Percentiles rank a stretch among this genome's conserved stretches.
Conservation (phyloP, 2,113 vertebrate species). For the Dicrurus megarhynchus region DNA sequence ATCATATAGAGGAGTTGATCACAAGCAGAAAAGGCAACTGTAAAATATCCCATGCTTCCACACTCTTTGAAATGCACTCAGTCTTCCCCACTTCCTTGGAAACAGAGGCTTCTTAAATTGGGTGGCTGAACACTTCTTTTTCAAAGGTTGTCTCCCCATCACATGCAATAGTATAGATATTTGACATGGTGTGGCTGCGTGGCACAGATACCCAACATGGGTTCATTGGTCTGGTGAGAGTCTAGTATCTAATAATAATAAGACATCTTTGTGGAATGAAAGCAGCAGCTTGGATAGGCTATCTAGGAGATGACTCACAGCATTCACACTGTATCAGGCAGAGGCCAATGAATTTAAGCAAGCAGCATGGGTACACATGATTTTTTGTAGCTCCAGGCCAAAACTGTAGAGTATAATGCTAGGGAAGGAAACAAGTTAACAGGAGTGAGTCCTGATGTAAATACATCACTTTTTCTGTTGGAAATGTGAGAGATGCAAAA, state of each 20-base stretch:
- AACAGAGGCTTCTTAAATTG: background rate
- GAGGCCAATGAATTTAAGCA: background rate
- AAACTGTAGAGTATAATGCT: background rate
- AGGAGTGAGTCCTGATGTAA: background rate
- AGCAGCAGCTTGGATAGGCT: background rate
- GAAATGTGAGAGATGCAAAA: background rate
- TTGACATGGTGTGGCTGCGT: accelerated
- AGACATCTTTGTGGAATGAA: background rate
- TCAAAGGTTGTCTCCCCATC: background rate
- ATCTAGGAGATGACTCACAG: background rate
- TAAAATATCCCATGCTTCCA: background rate
- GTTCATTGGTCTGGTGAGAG: background rate
- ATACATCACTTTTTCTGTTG: background rate
- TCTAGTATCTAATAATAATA: background rate
- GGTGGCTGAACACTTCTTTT: background rate
- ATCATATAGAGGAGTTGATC: background rate
- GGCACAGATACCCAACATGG: too few species aligned
- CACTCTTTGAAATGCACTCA: background rate
- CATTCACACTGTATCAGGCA: background rate
- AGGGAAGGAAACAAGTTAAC: background rate
- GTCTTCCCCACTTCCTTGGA: background rate
- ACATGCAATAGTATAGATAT: background rate
- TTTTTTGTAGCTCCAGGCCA: background rate
- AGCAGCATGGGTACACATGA: accelerated
- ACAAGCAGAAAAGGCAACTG: background rate